Conservation (phyloP, 1,140 invertebrate genomes). For the Caenorhabditis latens region DNA sequence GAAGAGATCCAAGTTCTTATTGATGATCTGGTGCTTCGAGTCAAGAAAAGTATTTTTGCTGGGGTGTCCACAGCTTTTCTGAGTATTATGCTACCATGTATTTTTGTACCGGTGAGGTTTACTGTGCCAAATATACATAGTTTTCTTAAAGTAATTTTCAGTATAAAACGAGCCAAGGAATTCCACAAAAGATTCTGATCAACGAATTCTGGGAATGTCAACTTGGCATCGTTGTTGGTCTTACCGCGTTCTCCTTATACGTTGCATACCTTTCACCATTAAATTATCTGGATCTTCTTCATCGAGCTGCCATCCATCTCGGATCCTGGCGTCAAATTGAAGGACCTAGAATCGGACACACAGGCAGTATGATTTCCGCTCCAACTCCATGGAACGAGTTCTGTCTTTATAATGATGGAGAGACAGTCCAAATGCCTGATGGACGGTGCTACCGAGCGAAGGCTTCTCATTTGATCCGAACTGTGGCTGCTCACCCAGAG, state of each 20-base stretch:
- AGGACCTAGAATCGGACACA: conserved; percentile 45
- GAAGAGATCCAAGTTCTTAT: conserved; percentile 88
- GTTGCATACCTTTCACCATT: conserved; percentile 85
- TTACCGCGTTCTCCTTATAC: conserved; percentile 87
- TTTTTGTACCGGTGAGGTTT: conserved; percentile 85
- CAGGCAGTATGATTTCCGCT: conserved; percentile 35
- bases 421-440: conserved; percentile 58
- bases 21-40: conserved; percentile 88
- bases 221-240: conserved; percentile 86
- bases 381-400: conserved; percentile 51
- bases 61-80: conserved; percentile 91
- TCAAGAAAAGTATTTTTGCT: conserved; percentile 91
- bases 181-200: conserved; percentile 85
- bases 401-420: conserved; percentile 51
- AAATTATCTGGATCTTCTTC: conserved; percentile 88
- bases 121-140: not conserved
- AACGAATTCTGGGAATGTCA: conserved; percentile 87
- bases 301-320: conserved; percentile 87
- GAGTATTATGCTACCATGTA: conserved; percentile 89
- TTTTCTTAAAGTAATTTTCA: conserved; percentile 58
- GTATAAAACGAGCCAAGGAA: conserved; percentile 72
- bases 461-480: not conserved
- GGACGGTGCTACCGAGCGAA: conserved; percentile 51
- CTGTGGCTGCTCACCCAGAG: conserved; percentile 46
- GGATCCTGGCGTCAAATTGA: conserved; percentile 83